Conservation (phyloP, 2,113 vertebrate genomes). For the Prietella phreatophila region DNA sequence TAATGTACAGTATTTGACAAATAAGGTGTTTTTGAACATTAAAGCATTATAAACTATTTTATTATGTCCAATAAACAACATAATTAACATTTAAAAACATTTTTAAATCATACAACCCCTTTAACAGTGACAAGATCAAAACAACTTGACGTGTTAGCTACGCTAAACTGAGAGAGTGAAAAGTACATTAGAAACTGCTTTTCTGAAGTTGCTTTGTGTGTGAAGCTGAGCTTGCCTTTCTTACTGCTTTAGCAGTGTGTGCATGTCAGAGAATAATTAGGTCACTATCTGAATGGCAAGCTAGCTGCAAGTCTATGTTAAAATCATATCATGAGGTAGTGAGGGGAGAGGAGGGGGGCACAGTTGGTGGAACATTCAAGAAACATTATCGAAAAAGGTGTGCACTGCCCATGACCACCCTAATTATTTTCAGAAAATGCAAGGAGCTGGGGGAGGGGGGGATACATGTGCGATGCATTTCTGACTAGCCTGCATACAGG, state of each 20-base stretch:
- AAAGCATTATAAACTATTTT: too few species aligned
- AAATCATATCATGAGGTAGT: slow-evolving; percentile 60
- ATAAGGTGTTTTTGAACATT: too few species aligned
- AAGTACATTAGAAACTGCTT: slow-evolving; percentile 25
- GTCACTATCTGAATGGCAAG: slow-evolving; percentile 69
- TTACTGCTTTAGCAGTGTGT: slow-evolving; percentile 40
- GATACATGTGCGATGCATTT: slow-evolving; percentile 66
- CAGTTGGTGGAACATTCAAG: slow-evolving; percentile 69
- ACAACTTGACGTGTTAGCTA: background rate
- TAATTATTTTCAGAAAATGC: slow-evolving; percentile 69
- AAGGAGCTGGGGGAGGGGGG: slow-evolving; percentile 34
- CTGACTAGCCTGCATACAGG: slow-evolving; percentile 70
- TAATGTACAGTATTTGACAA: too few species aligned
- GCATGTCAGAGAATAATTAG: slow-evolving; percentile 70
- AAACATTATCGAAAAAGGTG: slow-evolving; percentile 53
- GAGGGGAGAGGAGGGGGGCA: slow-evolving; percentile 32
- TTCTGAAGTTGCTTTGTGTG: slow-evolving; percentile 47
- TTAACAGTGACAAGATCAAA: background rate
- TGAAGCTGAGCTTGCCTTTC: slow-evolving; percentile 49
- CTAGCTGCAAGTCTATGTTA: slow-evolving; percentile 67
- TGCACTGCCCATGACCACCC: slow-evolving; percentile 55
- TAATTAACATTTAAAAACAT: too few species aligned
- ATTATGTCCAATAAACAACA: too few species aligned
- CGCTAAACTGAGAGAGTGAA: slow-evolving; percentile 29
- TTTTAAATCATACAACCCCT: too few species aligned